These are phyloP conservation scores for Poeciliopsis turrubarensis DNA, from an alignment of 2,113 vertebrate species.

Conservation along the genomic window DNA sequence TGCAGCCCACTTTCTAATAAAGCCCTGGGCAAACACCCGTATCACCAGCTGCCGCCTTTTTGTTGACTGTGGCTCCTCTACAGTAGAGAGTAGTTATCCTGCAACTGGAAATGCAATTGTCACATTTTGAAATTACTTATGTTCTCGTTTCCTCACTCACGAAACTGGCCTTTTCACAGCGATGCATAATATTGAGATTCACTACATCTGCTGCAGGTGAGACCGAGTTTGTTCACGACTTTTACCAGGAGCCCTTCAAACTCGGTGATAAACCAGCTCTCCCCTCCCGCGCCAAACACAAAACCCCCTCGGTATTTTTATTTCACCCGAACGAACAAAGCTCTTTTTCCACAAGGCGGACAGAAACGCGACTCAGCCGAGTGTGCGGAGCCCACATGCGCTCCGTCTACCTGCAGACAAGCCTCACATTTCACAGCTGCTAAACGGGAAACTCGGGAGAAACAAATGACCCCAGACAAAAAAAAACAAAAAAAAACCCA, in stretches of 20 bases:
- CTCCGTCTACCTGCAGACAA: background rate
- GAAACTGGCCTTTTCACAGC: background rate
- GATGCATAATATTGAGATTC: background rate
- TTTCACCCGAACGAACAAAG: background rate
- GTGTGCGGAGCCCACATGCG: background rate
- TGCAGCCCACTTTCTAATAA: no score
- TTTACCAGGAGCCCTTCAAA: background rate
- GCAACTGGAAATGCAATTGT: no score
- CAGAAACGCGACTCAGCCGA: background rate
- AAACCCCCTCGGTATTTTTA: no score
- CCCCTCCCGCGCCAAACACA: background rate
- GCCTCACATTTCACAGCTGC: slow-evolving; percentile 1
- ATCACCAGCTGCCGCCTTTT: no score
- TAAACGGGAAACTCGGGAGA: background rate
- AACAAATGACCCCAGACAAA: slow-evolving; percentile 5
- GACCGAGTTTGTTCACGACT: no score
- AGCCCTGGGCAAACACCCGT: no score
- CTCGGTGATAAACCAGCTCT: background rate
- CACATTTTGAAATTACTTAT: no score
- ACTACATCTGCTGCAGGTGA: background rate
- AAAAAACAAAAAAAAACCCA: background rate
- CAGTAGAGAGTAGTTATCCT: no score
- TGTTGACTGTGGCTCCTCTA: no score
- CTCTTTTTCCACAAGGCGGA: background rate
- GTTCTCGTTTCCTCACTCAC: background rate